These are phyloP conservation scores for Chrysolina oricalcia DNA, from an alignment of 2,888 invertebrate genomes.

Conservation along the genomic window DNA sequence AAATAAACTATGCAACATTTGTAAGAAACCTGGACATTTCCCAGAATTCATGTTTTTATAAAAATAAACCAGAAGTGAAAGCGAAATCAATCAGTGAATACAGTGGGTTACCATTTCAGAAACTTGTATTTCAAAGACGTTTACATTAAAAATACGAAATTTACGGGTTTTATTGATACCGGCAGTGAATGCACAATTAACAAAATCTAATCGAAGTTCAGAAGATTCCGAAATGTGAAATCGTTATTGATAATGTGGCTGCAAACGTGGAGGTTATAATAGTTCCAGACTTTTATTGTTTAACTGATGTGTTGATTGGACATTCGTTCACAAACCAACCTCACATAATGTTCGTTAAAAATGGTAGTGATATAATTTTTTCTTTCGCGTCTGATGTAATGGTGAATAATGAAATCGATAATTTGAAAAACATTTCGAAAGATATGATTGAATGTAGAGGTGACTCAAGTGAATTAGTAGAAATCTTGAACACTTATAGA, in stretches of 20 bases:
- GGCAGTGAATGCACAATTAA: constrained; percentile 36
- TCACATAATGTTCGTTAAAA: constrained; percentile 14
- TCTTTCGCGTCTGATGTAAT: neutral
- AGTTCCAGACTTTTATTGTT: too few relatives aligned
- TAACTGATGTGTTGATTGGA: too few relatives aligned
- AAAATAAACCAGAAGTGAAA: neutral
- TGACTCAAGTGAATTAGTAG: constrained; percentile 1
- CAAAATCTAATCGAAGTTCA: too few relatives aligned
- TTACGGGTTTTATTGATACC: constrained; percentile 23
- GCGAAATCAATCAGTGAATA: constrained; percentile 8
- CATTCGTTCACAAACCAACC: too few relatives aligned
- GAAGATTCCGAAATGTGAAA: too few relatives aligned
- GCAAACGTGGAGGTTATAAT: too few relatives aligned
- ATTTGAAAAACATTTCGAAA: neutral
- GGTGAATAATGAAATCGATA: neutral
- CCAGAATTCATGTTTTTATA: neutral
- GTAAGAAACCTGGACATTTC: constrained; percentile 18
- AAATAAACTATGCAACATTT: neutral
- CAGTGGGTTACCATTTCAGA: constrained; percentile 11
- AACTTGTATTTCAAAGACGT: constrained; percentile 11
- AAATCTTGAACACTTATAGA: constrained; percentile 26
- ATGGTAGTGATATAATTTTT: constrained; percentile 15
- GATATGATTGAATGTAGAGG: constrained; percentile 8
- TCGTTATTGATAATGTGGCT: too few relatives aligned
- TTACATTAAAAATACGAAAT: neutral